phyloP scores from a whole-genome alignment of 1,140 invertebrate genomes.

The Galendromus occidentalis region DNA sequence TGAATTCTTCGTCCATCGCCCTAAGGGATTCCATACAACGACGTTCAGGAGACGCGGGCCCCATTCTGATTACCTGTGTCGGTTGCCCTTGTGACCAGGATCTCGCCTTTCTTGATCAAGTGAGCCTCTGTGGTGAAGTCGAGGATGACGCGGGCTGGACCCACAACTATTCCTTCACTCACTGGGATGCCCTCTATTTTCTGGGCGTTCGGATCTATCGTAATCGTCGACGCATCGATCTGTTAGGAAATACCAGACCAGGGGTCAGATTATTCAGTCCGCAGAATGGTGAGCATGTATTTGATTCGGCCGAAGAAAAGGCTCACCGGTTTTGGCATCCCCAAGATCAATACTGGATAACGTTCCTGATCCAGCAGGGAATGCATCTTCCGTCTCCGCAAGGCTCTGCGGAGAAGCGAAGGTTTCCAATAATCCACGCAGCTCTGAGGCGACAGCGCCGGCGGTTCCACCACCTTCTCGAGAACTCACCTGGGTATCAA shows the following conservation, averaged over 20 bases:
- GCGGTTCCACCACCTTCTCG: too few species aligned
- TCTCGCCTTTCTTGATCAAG: background rate
- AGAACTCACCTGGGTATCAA: slow-evolving; percentile 40
- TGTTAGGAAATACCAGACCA: background rate
- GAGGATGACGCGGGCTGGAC: background rate
- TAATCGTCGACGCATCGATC: background rate
- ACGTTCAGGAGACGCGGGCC: background rate
- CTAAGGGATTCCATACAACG: background rate
- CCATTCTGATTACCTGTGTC: background rate
- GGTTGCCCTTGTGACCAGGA: background rate
- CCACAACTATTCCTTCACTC: background rate
- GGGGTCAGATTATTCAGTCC: too few species aligned
- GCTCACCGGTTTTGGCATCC: background rate
- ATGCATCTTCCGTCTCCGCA: background rate
- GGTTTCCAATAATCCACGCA: too few species aligned
- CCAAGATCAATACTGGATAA: background rate
- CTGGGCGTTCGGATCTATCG: background rate
- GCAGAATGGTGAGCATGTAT: too few species aligned
- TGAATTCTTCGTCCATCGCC: too few species aligned
- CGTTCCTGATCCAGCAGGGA: background rate
- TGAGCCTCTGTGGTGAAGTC: background rate
- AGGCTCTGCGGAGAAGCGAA: background rate
- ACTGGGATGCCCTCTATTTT: background rate
- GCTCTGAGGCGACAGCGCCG: too few species aligned
- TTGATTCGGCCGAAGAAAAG: background rate